These are phyloP conservation scores for Oligia fasciuncula DNA, from an alignment of 2,888 invertebrate species.

Conservation along the genomic window DNA sequence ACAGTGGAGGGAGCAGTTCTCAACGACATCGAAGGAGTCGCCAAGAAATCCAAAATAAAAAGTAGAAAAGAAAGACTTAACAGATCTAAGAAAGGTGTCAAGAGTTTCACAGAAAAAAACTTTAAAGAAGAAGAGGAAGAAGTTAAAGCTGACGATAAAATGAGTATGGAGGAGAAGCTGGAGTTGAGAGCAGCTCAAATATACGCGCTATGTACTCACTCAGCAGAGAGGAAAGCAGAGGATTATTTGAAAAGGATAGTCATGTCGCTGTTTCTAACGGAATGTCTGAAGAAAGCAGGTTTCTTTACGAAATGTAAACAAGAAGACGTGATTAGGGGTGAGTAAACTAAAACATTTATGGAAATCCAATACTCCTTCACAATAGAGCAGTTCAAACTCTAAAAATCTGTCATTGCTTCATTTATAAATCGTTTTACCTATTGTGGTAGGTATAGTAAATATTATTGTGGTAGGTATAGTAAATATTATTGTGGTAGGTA, in stretches of 20 bases:
- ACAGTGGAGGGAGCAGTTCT: slow-evolving; percentile 77
- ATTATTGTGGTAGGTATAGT: too few relatives aligned
- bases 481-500: too few relatives aligned
- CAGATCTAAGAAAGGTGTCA: slow-evolving; percentile 80
- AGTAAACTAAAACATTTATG: slow-evolving; percentile 11
- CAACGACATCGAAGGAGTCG: slow-evolving; percentile 83
- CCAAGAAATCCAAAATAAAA: slow-evolving; percentile 84
- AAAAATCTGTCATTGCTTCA: not conserved
- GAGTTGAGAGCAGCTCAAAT: slow-evolving; percentile 85
- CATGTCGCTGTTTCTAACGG: slow-evolving; percentile 94
- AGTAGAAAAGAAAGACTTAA: slow-evolving; percentile 84
- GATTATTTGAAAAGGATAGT: slow-evolving; percentile 94
- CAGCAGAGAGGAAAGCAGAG: slow-evolving; percentile 89
- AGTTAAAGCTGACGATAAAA: slow-evolving; percentile 75
- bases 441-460: too few relatives aligned
- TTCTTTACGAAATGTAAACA: slow-evolving; percentile 89
- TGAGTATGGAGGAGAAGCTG: slow-evolving; percentile 79
- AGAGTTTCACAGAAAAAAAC: slow-evolving; percentile 75
- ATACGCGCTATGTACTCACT: slow-evolving; percentile 92
- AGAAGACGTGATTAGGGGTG: slow-evolving; percentile 75
- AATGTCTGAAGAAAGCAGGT: slow-evolving; percentile 92
- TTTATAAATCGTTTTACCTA: not conserved
- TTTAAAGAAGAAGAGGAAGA: slow-evolving; percentile 76
- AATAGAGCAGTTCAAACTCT: not conserved
- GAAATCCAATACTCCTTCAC: not conserved